phyloP scores from a whole-genome alignment of 2,888 invertebrate species.

The Drosophila quinaria region DNA sequence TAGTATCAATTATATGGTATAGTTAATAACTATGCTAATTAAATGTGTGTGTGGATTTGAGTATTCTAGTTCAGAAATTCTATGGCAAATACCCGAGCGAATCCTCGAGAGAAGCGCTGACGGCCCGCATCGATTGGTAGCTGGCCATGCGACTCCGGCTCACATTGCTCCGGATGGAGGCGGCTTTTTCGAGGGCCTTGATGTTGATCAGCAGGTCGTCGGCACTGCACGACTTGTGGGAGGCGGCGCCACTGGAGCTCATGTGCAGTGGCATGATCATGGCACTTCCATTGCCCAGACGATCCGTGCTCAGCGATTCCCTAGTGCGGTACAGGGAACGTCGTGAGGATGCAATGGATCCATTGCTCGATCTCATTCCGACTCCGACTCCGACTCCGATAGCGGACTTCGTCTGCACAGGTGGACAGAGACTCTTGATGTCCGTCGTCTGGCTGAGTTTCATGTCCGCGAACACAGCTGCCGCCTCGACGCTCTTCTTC shows the following conservation, averaged over 20 bases:
- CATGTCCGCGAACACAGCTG: conserved; percentile 93
- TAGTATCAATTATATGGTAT: neutral
- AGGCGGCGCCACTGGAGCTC: conserved; percentile 49
- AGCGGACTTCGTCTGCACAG: conserved; percentile 2
- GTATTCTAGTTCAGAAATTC: conserved; percentile 49
- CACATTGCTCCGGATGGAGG: conserved; percentile 71
- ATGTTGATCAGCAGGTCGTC: conserved; percentile 83
- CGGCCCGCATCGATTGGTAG: conserved; percentile 85
- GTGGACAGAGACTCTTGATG: conserved; percentile 86
- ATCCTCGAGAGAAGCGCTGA: conserved; percentile 86
- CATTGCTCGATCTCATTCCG: conserved; percentile 34
- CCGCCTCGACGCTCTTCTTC: conserved; percentile 95
- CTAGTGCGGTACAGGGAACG: conserved; percentile 71
- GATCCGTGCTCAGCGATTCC: conserved; percentile 80
- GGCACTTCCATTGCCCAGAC: conserved; percentile 61
- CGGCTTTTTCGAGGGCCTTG: conserved; percentile 81
- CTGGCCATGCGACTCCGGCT: conserved; percentile 73
- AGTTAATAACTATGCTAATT: neutral
- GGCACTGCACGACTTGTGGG: conserved; percentile 83
- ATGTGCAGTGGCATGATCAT: conserved; percentile 51
- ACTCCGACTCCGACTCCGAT: conserved; percentile 28
- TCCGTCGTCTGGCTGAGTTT: conserved; percentile 90
- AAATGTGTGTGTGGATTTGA: conserved; percentile 27
- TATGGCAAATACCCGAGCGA: conserved; percentile 86
- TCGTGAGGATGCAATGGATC: conserved; percentile 66